Base-by-base conservation (phyloP, 2,113 vertebrate species). In the Lepus timidus region DNA sequence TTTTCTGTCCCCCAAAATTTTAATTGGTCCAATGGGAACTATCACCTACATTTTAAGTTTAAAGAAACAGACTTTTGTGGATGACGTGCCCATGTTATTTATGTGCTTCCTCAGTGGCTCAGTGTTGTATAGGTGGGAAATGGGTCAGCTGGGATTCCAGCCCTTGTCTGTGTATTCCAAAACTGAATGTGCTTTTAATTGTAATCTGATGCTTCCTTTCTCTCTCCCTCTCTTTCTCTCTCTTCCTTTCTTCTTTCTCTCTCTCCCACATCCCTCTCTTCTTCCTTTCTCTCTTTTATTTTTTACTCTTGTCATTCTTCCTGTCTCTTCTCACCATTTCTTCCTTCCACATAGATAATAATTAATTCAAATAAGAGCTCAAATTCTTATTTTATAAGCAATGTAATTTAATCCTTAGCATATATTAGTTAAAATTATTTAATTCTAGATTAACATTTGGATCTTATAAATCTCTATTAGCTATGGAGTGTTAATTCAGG, bases 321-420 rank as follows among this genome's bases (percentile, higher is more conserved):
- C 79, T 4, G 6, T 3, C 33, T 71, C 16, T 58, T 51, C 25
- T 76, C 58, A 88, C 10, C 8, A 65, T 81, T 79, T 84, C 25
- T 93, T 13, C 4, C 80, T 73, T 55, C 13, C n/a, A 74, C 13
- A 33, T n/a, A 88, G 33, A 55, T 81, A 52, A 55, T 67, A 71
- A 75, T 78, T 33, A 68, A 67, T 88, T 87, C 33, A 22, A 82
- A 81, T 68, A 94, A n/a, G 55, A 2, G 29, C 9, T 91, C 25
- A 65, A 29, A 44, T 71, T 68, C 22, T 71, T 67, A 76, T 61
- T 86, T 86, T 82, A 74, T 80, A 62, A 79, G 10, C 20, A 94
- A 5, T 3, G 2, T 89, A 49, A 29, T 83, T 90, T 74, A 82
- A 44, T 58, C 36, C 3, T 67, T 67, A 61, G 10, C 3, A 19